These are phyloP conservation scores for Odontothrips loti DNA, from an alignment of 2,888 invertebrate genomes.

Conservation along the genomic window DNA sequence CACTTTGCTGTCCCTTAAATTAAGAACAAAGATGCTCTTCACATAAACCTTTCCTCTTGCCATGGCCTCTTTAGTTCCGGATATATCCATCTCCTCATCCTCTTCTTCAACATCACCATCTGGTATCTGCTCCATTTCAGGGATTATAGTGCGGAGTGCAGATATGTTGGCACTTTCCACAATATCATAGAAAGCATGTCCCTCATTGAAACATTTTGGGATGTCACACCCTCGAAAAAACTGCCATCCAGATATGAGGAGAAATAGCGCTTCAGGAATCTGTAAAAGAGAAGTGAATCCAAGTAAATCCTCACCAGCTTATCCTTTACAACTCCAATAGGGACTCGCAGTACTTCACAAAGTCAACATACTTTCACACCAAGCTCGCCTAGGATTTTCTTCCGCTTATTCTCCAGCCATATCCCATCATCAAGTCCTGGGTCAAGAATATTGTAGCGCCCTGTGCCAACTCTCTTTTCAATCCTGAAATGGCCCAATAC, in stretches of 20 bases:
- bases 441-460: neutral
- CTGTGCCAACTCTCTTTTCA: neutral
- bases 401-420: neutral
- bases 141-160: neutral
- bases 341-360: neutral
- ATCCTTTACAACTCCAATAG: neutral
- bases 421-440: neutral
- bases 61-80: neutral
- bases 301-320: no score
- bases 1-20: neutral
- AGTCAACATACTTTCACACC: neutral
- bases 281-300: no score
- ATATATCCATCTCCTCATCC: neutral
- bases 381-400: neutral
- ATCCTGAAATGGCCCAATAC: no score
- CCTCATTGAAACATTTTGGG: neutral
- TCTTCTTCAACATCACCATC: neutral
- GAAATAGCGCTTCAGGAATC: neutral
- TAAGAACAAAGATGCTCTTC: neutral
- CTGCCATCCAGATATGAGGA: neutral
- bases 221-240: neutral
- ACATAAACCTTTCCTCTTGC: neutral
- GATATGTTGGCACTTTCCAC: neutral
- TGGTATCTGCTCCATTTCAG: no score
- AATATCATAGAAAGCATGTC: neutral